A percentile compares a stretch with the other conserved stretches of the same genome.
Evolutionary conservation across 1,140 invertebrate species (phyloP).

Genomic region (Danaus plexippus): DNA sequence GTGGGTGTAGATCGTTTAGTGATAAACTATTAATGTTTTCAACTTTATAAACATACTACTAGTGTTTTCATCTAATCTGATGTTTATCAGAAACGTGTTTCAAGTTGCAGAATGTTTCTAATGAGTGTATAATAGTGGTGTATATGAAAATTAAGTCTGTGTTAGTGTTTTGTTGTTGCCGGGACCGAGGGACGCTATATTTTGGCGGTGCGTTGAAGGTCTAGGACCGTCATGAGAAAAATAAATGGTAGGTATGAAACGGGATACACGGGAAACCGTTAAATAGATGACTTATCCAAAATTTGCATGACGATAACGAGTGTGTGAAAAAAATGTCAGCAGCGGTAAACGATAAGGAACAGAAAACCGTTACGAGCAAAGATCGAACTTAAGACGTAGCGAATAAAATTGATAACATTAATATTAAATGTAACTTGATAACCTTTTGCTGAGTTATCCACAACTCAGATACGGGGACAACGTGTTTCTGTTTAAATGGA

Average conservation of each 20-base stretch:
- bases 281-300: background rate
- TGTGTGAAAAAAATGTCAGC: conserved; percentile 33
- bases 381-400: conserved; percentile 19
- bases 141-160: conserved; percentile 48
- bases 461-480: too few species aligned
- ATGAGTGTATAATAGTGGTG: conserved; percentile 35
- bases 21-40: conserved; percentile 59
- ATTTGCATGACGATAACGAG: conserved; percentile 28
- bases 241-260: conserved; percentile 55
- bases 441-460: conserved; percentile 18
- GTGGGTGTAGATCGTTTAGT: conserved; percentile 58
- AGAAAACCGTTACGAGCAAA: conserved; percentile 19
- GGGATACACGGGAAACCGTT: conserved; percentile 1
- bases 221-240: conserved; percentile 64
- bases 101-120: conserved; percentile 23
- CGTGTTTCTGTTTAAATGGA: too few species aligned
- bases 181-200: conserved; percentile 50
- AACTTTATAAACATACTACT: conserved; percentile 45
- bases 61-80: conserved; percentile 21
- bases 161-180: conserved; percentile 62
- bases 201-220: conserved; percentile 60
- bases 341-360: conserved; percentile 31
- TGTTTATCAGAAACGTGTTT: conserved; percentile 18
- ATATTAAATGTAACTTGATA: conserved; percentile 16
- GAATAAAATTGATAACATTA: conserved; percentile 27